Percentiles rank a stretch among this genome's conserved stretches.
phyloP scores from a whole-genome alignment of 2,888 invertebrate species.

The Tenodera sinensis region DNA sequence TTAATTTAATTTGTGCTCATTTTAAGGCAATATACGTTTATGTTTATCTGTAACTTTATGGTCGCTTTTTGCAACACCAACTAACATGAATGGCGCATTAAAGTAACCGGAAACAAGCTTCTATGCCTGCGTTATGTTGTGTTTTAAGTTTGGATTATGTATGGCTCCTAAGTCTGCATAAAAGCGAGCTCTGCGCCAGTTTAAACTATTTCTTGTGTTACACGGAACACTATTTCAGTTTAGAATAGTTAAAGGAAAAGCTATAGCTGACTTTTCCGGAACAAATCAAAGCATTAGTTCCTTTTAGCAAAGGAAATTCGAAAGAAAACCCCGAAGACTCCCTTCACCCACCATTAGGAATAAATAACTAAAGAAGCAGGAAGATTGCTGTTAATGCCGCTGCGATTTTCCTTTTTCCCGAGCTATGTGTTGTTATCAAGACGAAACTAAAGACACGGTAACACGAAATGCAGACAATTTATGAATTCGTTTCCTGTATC shows the following conservation, averaged over 20 bases:
- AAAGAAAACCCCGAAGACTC: neutral
- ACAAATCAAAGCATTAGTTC: neutral
- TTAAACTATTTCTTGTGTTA: too few species aligned
- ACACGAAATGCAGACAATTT: neutral
- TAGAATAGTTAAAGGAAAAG: neutral
- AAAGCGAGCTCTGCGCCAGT: too few species aligned
- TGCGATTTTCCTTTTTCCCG: neutral
- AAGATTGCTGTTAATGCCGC: neutral
- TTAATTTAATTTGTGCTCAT: too few species aligned
- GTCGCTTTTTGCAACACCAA: too few species aligned
- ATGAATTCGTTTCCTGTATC: neutral
- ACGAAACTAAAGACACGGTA: neutral
- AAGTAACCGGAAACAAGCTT: too few species aligned
- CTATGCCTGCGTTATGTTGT: too few species aligned
- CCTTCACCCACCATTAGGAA: neutral
- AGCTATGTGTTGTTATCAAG: neutral
- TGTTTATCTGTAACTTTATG: too few species aligned
- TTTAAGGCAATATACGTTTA: too few species aligned
- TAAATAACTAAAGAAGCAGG: neutral
- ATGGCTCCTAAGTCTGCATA: too few species aligned
- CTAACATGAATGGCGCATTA: too few species aligned
- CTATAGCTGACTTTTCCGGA: neutral
- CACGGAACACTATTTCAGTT: too few species aligned
- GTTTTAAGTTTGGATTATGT: too few species aligned
- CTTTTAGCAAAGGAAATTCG: neutral